Base-by-base conservation (phyloP, 2,888 invertebrate species). In the Aelia acuminata region DNA sequence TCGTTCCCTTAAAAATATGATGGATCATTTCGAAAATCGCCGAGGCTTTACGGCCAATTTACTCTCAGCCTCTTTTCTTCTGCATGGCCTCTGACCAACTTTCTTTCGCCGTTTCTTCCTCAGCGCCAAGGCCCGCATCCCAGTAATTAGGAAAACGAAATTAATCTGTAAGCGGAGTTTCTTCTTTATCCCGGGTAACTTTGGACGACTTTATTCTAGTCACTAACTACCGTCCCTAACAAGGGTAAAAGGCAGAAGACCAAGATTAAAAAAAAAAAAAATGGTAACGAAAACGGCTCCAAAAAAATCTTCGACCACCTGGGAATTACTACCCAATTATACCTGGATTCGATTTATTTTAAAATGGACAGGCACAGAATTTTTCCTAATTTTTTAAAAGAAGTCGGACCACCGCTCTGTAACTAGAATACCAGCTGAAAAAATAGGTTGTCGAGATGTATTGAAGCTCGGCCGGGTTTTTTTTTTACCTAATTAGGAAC, bases 131-230 rank as follows among this genome's bases (percentile, higher is more conserved):
- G 22, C 80, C 43, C 80, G 80, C 80, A 80, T 80, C 80, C 20
- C n/a, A 10, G 39, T 80, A 80, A 80, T 80, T 80, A 80, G 43
- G 80, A n/a, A 80, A 43, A 80, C 80, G 43, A n/a, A 80, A 80
- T 80, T 80, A 80, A 80, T 80, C 80, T 43, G 63, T 63, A 80
- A 80, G 22, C 43, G n/a, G 5, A n/a, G 80, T 43, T 80, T 43
- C 80, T 80, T 80, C 39, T n/a, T n/a, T n/a, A 80, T 80, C 80
- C 43, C 3, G 80, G 13, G 39, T 43, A n/a, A 43, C 7, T 22
- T 43, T 1, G 43, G n/a, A 80, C 0, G 39, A 43, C 80, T 80
- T 80, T 43, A 80, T 39, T 43, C 43, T 43, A 43, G 43, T 43
- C 39, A 80, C 80, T 80, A 80, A 80, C 39, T 43, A 43, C 7